Evolutionary conservation across 2,888 invertebrate genomes (phyloP).

Genomic region (Myathropa florea): DNA sequence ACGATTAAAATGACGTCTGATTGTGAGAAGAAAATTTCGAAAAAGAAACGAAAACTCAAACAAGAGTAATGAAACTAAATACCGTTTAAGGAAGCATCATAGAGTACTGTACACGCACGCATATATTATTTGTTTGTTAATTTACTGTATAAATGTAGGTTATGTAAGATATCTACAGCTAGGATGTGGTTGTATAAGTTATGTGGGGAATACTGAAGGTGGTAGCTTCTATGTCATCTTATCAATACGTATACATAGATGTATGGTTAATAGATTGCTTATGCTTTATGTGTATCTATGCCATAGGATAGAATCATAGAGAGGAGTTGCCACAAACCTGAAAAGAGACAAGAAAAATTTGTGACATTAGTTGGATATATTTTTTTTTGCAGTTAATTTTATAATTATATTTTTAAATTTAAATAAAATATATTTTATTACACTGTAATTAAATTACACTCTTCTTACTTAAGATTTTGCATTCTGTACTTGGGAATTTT

Average conservation of each 20-base stretch:
- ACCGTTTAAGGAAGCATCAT: constrained; percentile 68
- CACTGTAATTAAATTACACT: too few species aligned
- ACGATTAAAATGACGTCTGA: constrained; percentile 1
- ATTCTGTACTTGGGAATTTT: too few species aligned
- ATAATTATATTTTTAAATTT: too few species aligned
- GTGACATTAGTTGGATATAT: neutral
- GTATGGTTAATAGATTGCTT: constrained; percentile 37
- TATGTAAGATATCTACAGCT: constrained; percentile 17
- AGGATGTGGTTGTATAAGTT: constrained; percentile 40
- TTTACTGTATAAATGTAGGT: constrained; percentile 38
- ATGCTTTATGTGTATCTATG: constrained; percentile 51
- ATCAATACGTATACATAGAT: constrained; percentile 39
- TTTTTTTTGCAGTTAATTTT: neutral
- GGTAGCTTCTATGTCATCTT: constrained; percentile 58
- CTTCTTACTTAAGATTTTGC: too few species aligned
- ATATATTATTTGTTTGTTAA: neutral
- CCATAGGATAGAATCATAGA: constrained; percentile 63
- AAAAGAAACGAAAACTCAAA: neutral
- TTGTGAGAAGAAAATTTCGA: neutral
- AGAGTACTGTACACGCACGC: constrained; percentile 63
- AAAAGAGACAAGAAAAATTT: constrained; percentile 21
- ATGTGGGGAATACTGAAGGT: constrained; percentile 57
- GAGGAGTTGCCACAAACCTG: constrained; percentile 67
- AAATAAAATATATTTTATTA: too few species aligned
- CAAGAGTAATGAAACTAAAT: constrained; percentile 34